These are phyloP conservation scores for Thecophora atra DNA, from an alignment of 2,888 invertebrate genomes.

Conservation along the genomic window DNA sequence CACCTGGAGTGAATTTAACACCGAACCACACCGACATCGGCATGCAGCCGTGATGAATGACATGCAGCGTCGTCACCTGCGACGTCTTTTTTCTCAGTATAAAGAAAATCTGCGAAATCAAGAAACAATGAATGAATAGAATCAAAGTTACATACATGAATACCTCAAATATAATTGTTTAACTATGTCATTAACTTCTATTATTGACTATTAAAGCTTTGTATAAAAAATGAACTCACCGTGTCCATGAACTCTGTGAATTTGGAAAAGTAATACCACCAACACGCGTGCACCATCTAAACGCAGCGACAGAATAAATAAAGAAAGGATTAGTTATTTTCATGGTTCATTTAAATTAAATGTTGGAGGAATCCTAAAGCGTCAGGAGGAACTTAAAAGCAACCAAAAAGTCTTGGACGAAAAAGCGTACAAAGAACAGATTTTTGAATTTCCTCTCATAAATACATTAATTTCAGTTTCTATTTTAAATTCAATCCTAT, in stretches of 20 bases:
- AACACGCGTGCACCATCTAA: slow-evolving; percentile 92
- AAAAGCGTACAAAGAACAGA: too few species aligned
- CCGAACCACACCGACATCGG: slow-evolving; percentile 98
- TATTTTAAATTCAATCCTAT: too few species aligned
- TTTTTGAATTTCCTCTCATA: too few species aligned
- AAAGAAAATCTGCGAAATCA: slow-evolving; percentile 83
- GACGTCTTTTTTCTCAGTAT: slow-evolving; percentile 92
- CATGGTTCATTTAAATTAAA: background rate
- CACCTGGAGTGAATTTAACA: slow-evolving; percentile 93
- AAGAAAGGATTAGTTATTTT: slow-evolving; percentile 23
- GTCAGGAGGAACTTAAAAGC: background rate
- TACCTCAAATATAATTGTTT: background rate
- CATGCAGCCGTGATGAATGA: slow-evolving; percentile 97
- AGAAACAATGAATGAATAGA: background rate
- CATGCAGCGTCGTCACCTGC: slow-evolving; percentile 92
- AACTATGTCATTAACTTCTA: background rate
- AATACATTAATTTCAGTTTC: too few species aligned
- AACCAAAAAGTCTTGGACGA: background rate
- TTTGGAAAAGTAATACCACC: slow-evolving; percentile 97
- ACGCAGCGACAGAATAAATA: slow-evolving; percentile 48
- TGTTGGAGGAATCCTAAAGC: background rate
- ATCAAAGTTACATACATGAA: background rate
- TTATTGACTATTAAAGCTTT: background rate
- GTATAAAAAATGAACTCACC: slow-evolving; percentile 73
- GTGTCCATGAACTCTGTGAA: slow-evolving; percentile 97